A percentile compares a stretch with the other conserved stretches of the same genome.
Evolutionary conservation across 2,113 vertebrate species (phyloP).

Genomic region (Tapirus terrestris): DNA sequence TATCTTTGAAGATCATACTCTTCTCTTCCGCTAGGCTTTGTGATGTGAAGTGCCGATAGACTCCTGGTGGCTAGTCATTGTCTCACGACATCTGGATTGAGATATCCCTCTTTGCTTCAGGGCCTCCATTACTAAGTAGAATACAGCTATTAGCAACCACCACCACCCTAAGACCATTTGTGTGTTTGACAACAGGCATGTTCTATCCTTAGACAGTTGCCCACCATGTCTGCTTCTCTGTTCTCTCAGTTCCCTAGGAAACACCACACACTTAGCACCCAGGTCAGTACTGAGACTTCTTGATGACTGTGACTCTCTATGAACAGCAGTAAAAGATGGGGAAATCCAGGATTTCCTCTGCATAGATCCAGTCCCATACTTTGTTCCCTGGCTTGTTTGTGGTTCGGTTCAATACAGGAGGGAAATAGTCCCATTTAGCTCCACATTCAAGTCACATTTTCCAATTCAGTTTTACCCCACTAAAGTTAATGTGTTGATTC

Average conservation of each 20-base stretch:
- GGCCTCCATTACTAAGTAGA: neutral
- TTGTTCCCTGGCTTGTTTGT: neutral
- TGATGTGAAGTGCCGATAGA: neutral
- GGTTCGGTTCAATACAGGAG: neutral
- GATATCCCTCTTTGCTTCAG: neutral
- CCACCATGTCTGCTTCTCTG: neutral
- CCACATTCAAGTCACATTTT: neutral
- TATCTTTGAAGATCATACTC: neutral
- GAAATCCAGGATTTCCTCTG: neutral
- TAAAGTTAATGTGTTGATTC: neutral
- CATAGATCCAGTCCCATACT: neutral
- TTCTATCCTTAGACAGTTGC: neutral
- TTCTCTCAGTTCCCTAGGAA: neutral
- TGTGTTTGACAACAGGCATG: neutral
- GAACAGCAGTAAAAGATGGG: neutral
- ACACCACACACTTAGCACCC: neutral
- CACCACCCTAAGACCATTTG: neutral
- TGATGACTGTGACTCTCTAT: neutral
- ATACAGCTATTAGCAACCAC: neutral
- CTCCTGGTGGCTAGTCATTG: neutral
- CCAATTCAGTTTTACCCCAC: neutral
- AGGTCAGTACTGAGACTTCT: neutral
- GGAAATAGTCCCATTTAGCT: neutral
- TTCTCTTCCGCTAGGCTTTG: neutral
- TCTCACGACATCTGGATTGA: neutral